A percentile compares a stretch with the other conserved stretches of the same genome.
Conservation (phyloP, 2,797 vertebrate genomes). For the Parauchenoglanis punctatus region DNA sequence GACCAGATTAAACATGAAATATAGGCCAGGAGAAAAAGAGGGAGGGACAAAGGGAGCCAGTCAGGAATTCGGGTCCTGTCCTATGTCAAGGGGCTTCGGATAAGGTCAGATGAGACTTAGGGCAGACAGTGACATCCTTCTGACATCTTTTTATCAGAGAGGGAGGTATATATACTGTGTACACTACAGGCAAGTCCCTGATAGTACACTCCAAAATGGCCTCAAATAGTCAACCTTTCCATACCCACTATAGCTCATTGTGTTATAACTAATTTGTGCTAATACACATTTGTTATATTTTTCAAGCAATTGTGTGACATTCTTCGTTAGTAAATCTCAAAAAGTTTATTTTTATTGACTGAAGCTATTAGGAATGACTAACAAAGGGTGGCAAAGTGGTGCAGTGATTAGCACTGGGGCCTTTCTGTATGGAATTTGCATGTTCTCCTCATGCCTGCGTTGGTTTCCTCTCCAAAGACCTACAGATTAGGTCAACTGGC, state of each 20-base stretch:
- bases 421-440: no score
- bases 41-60: not conserved
- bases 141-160: not conserved
- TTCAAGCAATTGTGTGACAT: not conserved
- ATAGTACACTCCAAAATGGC: not conserved
- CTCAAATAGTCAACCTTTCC: not conserved
- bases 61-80: not conserved
- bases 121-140: not conserved
- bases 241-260: not conserved
- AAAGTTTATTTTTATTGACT: not conserved
- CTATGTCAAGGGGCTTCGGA: not conserved
- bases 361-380: not conserved
- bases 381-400: not conserved
- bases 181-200: not conserved
- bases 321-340: not conserved
- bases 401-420: no score
- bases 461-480: no score
- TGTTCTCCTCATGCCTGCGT: no score
- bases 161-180: not conserved
- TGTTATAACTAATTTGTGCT: not conserved
- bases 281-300: not conserved
- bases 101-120: slow-evolving; percentile 12
- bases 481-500: no score
- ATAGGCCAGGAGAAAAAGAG: slow-evolving; percentile 43
- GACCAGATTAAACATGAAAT: slow-evolving; percentile 65